Conservation (phyloP, 2,888 invertebrate genomes). For the Julus scandinavius region DNA sequence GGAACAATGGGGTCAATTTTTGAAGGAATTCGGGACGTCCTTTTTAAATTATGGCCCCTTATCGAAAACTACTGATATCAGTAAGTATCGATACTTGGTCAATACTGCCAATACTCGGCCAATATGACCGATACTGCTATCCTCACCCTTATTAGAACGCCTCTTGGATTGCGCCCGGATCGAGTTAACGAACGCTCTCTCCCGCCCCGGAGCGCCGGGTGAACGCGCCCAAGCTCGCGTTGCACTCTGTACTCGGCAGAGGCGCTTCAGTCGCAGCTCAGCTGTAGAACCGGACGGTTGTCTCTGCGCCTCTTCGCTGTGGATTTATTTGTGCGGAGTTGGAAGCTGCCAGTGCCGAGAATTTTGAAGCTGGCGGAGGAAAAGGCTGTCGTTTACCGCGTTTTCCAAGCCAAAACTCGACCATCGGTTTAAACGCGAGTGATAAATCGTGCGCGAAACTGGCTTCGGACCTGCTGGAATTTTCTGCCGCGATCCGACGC, state of each 20-base stretch:
- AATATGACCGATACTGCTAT: no score
- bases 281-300: not conserved
- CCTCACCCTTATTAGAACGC: not conserved
- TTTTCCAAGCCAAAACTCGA: not conserved
- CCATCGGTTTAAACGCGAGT: not conserved
- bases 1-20: no score
- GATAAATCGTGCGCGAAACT: not conserved
- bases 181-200: not conserved
- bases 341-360: not conserved
- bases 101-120: no score
- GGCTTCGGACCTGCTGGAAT: not conserved
- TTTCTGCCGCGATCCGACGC: not conserved
- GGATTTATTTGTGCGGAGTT: not conserved
- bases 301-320: not conserved
- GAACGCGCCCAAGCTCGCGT: constrained; percentile 7
- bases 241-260: not conserved
- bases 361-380: not conserved
- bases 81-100: no score
- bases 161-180: not conserved
- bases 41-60: no score
- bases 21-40: no score
- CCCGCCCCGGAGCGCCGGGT: not conserved
- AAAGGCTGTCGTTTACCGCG: not conserved
- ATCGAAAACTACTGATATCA: no score
- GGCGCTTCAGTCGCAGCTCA: constrained; percentile 12